phyloP scores from a whole-genome alignment of 2,113 vertebrate genomes.

The Chinchilla lanigera region DNA sequence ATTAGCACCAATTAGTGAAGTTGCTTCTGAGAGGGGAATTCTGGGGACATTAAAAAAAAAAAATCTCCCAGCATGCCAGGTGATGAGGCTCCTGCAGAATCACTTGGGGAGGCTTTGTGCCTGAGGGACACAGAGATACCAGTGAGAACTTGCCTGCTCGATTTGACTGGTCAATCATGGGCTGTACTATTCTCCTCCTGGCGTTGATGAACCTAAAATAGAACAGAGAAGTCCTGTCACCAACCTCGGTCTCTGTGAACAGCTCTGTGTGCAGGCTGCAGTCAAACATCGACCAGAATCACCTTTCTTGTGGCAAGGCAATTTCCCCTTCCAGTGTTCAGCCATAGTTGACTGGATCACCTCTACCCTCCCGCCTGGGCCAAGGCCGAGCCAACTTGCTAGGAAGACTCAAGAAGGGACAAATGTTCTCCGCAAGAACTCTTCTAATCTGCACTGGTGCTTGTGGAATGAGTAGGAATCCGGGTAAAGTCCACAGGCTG shows the following conservation, averaged over 20 bases:
- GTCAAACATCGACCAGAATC: background rate
- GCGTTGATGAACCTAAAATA: constrained; percentile 99
- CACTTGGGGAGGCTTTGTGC: constrained; percentile 87
- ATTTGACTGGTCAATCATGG: constrained; percentile 99
- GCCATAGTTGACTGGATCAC: constrained; percentile 52
- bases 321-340: constrained; percentile 70
- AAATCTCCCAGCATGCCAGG: constrained; percentile 88
- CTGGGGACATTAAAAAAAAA: constrained; percentile 85
- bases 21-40: constrained; percentile 91
- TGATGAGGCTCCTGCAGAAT: constrained; percentile 86
- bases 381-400: constrained; percentile 70
- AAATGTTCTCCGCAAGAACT: constrained; percentile 65
- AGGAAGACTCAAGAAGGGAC: constrained; percentile 62
- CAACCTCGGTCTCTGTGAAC: constrained; percentile 67
- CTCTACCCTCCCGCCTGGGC: constrained; percentile 42
- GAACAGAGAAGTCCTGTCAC: constrained; percentile 85
- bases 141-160: constrained; percentile 97
- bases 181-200: constrained; percentile 99
- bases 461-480: constrained; percentile 83
- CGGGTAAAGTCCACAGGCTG: constrained; percentile 88
- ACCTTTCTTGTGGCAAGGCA: constrained; percentile 70
- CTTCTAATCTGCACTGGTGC: constrained; percentile 75
- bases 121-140: constrained; percentile 85
- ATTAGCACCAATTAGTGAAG: constrained; percentile 97
- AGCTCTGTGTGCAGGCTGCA: constrained; percentile 57